Evolutionary conservation across 2,113 vertebrate species (phyloP).

Genomic region (Synchiropus splendidus): DNA sequence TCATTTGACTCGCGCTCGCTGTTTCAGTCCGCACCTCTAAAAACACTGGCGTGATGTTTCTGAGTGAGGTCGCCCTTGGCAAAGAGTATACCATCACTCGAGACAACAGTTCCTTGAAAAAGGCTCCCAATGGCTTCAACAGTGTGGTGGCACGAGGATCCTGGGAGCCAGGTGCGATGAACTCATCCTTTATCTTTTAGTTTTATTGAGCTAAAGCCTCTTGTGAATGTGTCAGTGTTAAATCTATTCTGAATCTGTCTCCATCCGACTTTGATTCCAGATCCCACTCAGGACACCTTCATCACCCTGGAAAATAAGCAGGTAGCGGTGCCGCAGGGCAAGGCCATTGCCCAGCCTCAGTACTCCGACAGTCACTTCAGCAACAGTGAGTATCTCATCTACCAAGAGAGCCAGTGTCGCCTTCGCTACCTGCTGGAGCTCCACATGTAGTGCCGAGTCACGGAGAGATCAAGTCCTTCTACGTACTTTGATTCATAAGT

Average conservation of each 20-base stretch:
- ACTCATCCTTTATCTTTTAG: not conserved
- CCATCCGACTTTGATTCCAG: conserved; percentile 46
- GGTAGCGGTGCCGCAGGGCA: conserved; percentile 77
- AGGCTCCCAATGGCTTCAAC: conserved; percentile 67
- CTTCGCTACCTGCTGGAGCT: conserved; percentile 82
- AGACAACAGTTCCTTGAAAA: conserved; percentile 49
- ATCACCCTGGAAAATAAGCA: conserved; percentile 72
- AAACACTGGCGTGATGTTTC: conserved; percentile 81
- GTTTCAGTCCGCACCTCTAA: conserved; percentile 62
- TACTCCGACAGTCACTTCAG: conserved; percentile 65
- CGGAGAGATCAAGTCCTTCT: not conserved
- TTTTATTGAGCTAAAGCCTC: too few species aligned
- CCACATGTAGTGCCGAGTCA: conserved; percentile 36
- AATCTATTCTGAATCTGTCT: too few species aligned
- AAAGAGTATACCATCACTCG: conserved; percentile 65
- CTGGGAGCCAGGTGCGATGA: conserved; percentile 76
- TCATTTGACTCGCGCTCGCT: too few species aligned
- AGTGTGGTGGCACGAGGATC: conserved; percentile 76
- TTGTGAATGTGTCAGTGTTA: too few species aligned
- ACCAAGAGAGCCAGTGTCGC: conserved; percentile 80
- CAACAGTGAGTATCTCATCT: conserved; percentile 89
- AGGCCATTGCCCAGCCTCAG: conserved; percentile 45
- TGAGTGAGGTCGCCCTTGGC: conserved; percentile 82
- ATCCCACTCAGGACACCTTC: conserved; percentile 66
- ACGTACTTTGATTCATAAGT: too few species aligned